Conservation (phyloP, 2,113 vertebrate genomes). For the Varanus salvator region DNA sequence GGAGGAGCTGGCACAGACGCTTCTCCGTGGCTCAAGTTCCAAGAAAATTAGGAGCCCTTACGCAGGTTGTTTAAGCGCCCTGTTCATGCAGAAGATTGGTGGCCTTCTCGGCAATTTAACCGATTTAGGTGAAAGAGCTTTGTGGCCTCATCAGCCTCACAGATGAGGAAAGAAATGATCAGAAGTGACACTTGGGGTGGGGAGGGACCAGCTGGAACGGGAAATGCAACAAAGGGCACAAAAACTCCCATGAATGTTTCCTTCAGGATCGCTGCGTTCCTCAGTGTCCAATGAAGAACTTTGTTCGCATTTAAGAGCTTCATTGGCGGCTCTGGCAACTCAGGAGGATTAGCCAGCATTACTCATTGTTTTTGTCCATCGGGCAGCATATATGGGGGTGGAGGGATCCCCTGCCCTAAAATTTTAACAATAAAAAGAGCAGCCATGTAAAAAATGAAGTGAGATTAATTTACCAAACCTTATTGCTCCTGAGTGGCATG, state of each 20-base stretch:
- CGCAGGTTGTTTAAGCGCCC: slow-evolving; percentile 9
- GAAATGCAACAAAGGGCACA: not conserved
- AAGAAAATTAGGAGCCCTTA: slow-evolving; percentile 13
- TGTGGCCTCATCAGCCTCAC: too few species aligned
- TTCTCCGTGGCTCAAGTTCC: not conserved
- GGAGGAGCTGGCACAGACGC: not conserved
- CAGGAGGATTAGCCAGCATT: not conserved
- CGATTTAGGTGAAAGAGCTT: not conserved
- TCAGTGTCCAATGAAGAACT: not conserved
- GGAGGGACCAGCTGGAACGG: not conserved
- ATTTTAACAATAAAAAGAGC: not conserved
- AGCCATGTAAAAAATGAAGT: not conserved
- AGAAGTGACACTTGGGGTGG: not conserved
- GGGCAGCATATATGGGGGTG: not conserved
- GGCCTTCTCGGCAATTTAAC: not conserved
- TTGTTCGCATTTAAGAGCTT: not conserved
- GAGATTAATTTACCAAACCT: not conserved
- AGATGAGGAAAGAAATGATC: not conserved
- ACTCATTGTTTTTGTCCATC: not conserved
- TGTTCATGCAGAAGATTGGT: not conserved
- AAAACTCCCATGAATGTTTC: not conserved
- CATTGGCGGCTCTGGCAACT: not conserved
- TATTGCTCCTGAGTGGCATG: not conserved
- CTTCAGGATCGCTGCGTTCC: not conserved
- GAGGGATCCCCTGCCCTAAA: not conserved